phyloP scores from a whole-genome alignment of 2,888 invertebrate genomes.

The Amphiduros pacificus region DNA sequence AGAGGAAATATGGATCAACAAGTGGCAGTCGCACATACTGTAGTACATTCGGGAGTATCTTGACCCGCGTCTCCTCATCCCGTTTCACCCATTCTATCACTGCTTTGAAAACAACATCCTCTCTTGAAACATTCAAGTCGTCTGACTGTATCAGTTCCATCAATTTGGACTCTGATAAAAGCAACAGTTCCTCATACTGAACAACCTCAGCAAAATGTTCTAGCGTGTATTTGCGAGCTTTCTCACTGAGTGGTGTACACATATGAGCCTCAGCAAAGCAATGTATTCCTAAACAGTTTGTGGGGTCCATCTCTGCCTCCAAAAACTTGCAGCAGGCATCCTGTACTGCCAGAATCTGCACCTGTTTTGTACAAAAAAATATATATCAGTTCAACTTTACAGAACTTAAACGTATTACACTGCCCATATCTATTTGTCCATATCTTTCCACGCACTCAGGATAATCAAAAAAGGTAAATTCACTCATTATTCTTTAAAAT shows the following conservation, averaged over 20 bases:
- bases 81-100: slow-evolving; percentile 19
- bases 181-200: slow-evolving; percentile 8
- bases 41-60: slow-evolving; percentile 4
- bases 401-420: too few species aligned
- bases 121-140: slow-evolving; percentile 7
- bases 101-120: slow-evolving; percentile 15
- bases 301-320: slow-evolving; percentile 14
- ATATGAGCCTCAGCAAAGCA: slow-evolving; percentile 21
- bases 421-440: too few species aligned
- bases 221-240: slow-evolving; percentile 13
- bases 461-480: too few species aligned
- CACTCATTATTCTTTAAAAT: too few species aligned
- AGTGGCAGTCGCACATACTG: slow-evolving; percentile 8
- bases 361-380: too few species aligned
- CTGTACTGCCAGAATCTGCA: too few species aligned
- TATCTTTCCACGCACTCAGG: too few species aligned
- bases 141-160: slow-evolving; percentile 12
- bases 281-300: slow-evolving; percentile 20
- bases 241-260: slow-evolving; percentile 5
- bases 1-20: slow-evolving; percentile 18
- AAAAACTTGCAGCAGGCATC: slow-evolving; percentile 20
- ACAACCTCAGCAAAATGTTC: slow-evolving; percentile 13
- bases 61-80: slow-evolving; percentile 1
- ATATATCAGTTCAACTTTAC: too few species aligned
- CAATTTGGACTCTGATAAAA: slow-evolving; percentile 1